phyloP scores from a whole-genome alignment of 2,113 vertebrate genomes.

The Osmerus mordax region DNA sequence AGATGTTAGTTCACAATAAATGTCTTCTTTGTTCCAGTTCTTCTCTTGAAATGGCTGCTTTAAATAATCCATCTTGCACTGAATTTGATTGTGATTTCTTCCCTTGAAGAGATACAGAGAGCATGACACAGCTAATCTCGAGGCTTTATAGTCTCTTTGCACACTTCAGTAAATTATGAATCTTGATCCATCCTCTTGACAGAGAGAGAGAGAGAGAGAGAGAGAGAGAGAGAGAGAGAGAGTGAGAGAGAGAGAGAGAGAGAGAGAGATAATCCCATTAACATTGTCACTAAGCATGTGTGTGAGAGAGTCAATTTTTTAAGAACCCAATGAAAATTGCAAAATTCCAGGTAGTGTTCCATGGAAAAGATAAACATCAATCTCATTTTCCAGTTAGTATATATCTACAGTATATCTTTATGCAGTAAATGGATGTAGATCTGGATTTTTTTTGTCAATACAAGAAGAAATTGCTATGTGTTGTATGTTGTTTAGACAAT shows the following conservation, averaged over 20 bases:
- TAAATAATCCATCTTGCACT: slow-evolving; percentile 9
- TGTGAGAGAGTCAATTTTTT: background rate
- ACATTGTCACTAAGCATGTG: no score
- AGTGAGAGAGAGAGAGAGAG: background rate
- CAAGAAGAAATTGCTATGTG: no score
- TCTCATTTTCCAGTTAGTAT: no score
- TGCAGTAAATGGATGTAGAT: no score
- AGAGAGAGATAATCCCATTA: background rate
- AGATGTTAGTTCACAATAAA: slow-evolving; percentile 3
- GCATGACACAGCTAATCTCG: slow-evolving; percentile 44
- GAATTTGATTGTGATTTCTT: slow-evolving; percentile 8
- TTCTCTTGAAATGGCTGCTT: slow-evolving; percentile 5
- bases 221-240: background rate
- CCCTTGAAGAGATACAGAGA: slow-evolving; percentile 39
- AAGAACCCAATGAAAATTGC: background rate
- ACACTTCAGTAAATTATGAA: slow-evolving; percentile 49
- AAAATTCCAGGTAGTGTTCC: background rate
- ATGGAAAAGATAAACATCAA: background rate
- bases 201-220: background rate
- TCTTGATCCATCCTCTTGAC: slow-evolving; percentile 37
- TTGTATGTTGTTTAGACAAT: no score
- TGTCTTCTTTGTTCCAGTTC: background rate
- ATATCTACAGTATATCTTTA: no score
- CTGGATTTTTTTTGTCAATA: no score
- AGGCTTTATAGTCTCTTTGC: slow-evolving; percentile 37